phyloP scores from a whole-genome alignment of 2,113 vertebrate species.

The Synchiropus splendidus region DNA sequence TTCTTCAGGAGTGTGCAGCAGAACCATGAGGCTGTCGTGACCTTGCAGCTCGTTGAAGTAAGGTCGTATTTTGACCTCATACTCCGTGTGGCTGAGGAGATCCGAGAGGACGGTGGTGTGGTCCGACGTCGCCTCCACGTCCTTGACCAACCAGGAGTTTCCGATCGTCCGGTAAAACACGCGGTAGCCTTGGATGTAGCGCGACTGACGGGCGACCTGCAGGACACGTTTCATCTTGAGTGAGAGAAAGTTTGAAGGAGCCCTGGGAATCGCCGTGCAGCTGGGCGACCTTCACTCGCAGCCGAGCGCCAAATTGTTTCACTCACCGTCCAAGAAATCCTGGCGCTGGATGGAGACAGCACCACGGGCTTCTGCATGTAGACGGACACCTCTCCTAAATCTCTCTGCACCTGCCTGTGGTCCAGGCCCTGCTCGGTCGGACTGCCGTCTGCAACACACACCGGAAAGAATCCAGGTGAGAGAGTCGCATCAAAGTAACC shows the following conservation, averaged over 20 bases:
- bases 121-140: constrained; percentile 60
- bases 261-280: constrained; percentile 16
- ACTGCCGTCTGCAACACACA: constrained; percentile 76
- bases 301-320: constrained; percentile 9
- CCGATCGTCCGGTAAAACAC: constrained; percentile 74
- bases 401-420: constrained; percentile 88
- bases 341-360: constrained; percentile 80
- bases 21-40: constrained; percentile 73
- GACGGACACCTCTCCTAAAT: constrained; percentile 83
- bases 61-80: constrained; percentile 86
- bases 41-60: constrained; percentile 83
- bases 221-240: constrained; percentile 3
- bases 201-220: constrained; percentile 75
- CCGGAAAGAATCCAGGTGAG: not conserved
- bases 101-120: constrained; percentile 67
- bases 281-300: constrained; percentile 10
- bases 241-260: constrained; percentile 8
- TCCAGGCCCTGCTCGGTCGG: constrained; percentile 85
- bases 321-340: constrained; percentile 91
- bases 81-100: constrained; percentile 71
- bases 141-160: constrained; percentile 74
- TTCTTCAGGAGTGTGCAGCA: constrained; percentile 75
- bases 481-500: constrained; percentile 11
- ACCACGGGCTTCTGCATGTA: constrained; percentile 82
- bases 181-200: constrained; percentile 81